A percentile compares a stretch with the other conserved stretches of the same genome.
Evolutionary conservation across 2,113 vertebrate species (phyloP).

Genomic region (Lethenteron reissneri): DNA sequence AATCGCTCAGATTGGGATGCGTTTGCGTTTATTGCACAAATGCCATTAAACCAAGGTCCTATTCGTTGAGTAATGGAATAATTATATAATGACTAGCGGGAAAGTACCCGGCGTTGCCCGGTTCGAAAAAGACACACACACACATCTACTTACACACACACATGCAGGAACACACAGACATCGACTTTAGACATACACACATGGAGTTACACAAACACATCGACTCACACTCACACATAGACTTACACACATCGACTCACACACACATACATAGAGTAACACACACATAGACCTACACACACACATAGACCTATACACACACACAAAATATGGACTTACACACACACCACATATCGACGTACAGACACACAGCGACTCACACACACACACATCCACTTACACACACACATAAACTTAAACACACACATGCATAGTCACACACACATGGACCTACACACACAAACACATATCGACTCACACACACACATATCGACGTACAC

Average conservation of each 20-base stretch:
- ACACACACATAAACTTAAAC: not conserved
- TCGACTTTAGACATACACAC: not conserved
- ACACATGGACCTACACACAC: not conserved
- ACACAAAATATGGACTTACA: not conserved
- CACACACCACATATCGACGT: not conserved
- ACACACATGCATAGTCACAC: not conserved
- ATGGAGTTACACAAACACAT: not conserved
- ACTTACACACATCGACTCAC: not conserved
- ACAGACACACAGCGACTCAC: not conserved
- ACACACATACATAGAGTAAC: not conserved
- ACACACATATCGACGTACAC: not conserved
- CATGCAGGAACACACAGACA: not conserved
- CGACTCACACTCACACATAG: not conserved
- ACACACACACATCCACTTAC: not conserved
- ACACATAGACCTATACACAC: not conserved
- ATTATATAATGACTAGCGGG: no score
- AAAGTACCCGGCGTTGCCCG: no score
- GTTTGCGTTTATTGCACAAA: no score
- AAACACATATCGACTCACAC: not conserved
- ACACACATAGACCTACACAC: not conserved
- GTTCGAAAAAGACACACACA: not conserved
- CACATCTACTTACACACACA: not conserved
- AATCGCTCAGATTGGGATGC: no score
- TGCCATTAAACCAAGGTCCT: no score
- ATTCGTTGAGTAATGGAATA: no score